Base-by-base conservation (phyloP, 2,888 invertebrate species). In the Aphidoletes aphidimyza region DNA sequence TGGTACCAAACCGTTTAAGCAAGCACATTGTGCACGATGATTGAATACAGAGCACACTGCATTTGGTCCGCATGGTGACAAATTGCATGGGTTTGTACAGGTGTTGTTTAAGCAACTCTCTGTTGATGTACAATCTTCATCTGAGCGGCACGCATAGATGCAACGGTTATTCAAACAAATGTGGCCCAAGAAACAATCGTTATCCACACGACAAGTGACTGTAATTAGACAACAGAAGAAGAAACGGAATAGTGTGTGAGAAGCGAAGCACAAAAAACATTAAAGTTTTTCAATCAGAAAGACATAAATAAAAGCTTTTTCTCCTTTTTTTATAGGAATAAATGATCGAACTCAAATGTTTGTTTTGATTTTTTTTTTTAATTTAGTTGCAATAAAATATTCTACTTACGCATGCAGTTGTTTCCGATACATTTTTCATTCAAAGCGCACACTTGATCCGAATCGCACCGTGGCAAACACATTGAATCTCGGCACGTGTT, bases 171-270 rank as follows among this genome's bases (percentile, higher is more conserved):
- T 93, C 85, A 96, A 90, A 88, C 97, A 97, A 86, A 97, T 96
- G 87, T 97, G 96, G 0, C 97, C 97, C 85, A 97, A 91, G 93
- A 97, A 97, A 87, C 97, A 97, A 88, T 97, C 97, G 87, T 97
- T 96, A 88, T 97, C 97, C 0, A 96, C 94, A 83, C 96, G 93
- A 88, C 97, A 97, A 2, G 97, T 97, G 85, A 97, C 93, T 93
- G 89, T 30, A 17, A 88, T 47, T 37, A 30, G 42, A 47, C 26
- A 30, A 22, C 8, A 17, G 3, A n/a, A n/a, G n/a, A n/a, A n/a
- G n/a, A n/a, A n/a, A n/a, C n/a, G n/a, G n/a, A n/a, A n/a, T n/a
- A n/a, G n/a, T n/a, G n/a, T n/a, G n/a, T n/a, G n/a, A n/a, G 19
- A 83, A 47, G 30, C 3, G 26, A n/a, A n/a, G n/a, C n/a, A n/a